phyloP scores from a whole-genome alignment of 1,140 invertebrate species.

The Caenorhabditis elegans region DNA sequence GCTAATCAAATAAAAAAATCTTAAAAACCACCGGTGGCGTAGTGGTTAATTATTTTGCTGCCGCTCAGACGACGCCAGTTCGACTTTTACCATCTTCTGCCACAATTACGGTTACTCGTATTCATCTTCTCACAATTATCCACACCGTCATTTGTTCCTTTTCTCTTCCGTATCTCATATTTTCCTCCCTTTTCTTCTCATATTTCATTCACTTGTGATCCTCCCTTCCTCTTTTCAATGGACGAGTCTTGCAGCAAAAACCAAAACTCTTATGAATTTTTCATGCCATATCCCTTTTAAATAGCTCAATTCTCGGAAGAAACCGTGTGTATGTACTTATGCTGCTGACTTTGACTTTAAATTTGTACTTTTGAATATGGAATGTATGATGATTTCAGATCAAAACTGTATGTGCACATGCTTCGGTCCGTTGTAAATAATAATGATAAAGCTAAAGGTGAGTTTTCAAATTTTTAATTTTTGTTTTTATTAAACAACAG shows the following conservation, averaged over 20 bases:
- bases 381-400: neutral
- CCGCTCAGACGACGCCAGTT: too few relatives aligned
- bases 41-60: too few relatives aligned
- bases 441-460: conserved; percentile 4
- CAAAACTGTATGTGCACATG: conserved; percentile 10
- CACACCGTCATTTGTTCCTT: neutral
- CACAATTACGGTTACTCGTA: neutral
- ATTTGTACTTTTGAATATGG: too few relatives aligned
- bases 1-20: too few relatives aligned
- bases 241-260: neutral
- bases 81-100: too few relatives aligned
- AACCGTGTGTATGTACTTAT: too few relatives aligned
- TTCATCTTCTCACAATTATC: neutral
- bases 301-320: neutral
- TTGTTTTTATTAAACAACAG: too few relatives aligned
- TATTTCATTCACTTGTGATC: conserved; percentile 17
- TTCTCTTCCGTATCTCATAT: neutral
- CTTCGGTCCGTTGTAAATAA: conserved; percentile 13
- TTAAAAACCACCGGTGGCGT: too few relatives aligned
- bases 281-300: neutral
- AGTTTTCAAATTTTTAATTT: neutral
- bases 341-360: too few relatives aligned
- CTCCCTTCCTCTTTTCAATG: neutral
- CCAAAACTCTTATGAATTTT: conserved; percentile 29
- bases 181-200: neutral